Percentiles rank a stretch among this genome's conserved stretches.
Conservation (phyloP, 2,797 vertebrate genomes). For the Corythornis leucogaster region DNA sequence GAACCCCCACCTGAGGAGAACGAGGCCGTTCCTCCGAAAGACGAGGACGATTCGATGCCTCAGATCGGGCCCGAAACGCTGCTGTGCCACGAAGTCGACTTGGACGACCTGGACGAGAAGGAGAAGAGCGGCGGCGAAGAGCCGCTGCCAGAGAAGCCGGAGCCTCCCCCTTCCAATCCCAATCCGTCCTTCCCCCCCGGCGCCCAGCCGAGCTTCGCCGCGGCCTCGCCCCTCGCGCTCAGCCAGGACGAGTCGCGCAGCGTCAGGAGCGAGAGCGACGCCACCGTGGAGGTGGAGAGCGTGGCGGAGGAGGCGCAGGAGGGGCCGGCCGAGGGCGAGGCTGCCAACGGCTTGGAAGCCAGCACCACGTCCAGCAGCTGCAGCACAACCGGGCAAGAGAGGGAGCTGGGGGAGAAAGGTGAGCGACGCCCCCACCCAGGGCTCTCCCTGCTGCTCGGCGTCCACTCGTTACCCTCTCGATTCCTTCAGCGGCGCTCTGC, state of each 20-base stretch:
- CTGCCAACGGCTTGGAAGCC: conserved; percentile 86
- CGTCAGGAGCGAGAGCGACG: conserved; percentile 83
- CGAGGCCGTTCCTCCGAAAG: conserved; percentile 45
- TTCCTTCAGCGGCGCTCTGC: no score
- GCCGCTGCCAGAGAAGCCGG: conserved; percentile 70
- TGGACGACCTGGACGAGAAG: conserved; percentile 94
- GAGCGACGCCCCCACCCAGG: not conserved
- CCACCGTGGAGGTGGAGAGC: conserved; percentile 84
- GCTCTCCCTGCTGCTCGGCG: no score
- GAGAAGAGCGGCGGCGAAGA: conserved; percentile 85
- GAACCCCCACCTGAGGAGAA: conserved; percentile 36
- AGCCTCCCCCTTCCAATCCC: conserved; percentile 52
- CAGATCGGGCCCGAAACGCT: conserved; percentile 92
- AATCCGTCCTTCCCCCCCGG: conserved; percentile 69
- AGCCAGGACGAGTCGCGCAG: conserved; percentile 87
- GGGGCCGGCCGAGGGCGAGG: conserved; percentile 84
- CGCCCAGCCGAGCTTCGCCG: conserved; percentile 72
- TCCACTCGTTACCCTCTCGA: no score
- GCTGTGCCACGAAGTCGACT: conserved; percentile 95
- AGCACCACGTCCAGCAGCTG: conserved; percentile 85
- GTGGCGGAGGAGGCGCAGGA: conserved; percentile 86
- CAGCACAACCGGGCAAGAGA: conserved; percentile 82
- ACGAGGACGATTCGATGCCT: conserved; percentile 84
- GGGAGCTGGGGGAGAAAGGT: conserved; percentile 88
- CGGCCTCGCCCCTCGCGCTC: conserved; percentile 77